Evolutionary conservation across 2,888 invertebrate genomes (phyloP).

Genomic region (Anodontia alba): DNA sequence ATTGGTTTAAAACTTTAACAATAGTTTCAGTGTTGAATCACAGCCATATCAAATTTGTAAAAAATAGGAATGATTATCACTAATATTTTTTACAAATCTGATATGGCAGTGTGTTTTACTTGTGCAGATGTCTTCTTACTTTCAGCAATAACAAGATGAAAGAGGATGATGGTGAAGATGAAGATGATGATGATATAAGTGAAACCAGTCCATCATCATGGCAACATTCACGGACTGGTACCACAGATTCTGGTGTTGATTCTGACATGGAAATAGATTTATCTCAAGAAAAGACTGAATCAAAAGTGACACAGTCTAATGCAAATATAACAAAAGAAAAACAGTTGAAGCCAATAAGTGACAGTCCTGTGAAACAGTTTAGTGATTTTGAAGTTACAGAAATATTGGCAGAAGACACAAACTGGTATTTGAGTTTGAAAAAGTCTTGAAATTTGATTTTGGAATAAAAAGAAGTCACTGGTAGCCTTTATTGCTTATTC

Average conservation of each 20-base stretch:
- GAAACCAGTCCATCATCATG: slow-evolving; percentile 25
- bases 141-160: too few relatives aligned
- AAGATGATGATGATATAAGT: slow-evolving; percentile 45
- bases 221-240: slow-evolving; percentile 42
- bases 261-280: slow-evolving; percentile 63
- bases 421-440: background rate
- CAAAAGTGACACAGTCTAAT: slow-evolving; percentile 6
- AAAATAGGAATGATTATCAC: too few relatives aligned
- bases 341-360: background rate
- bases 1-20: too few relatives aligned
- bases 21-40: too few relatives aligned
- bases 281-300: background rate
- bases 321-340: background rate
- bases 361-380: background rate
- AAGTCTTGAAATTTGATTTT: background rate
- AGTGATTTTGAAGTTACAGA: background rate
- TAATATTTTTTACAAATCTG: too few relatives aligned
- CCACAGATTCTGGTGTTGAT: slow-evolving; percentile 55
- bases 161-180: slow-evolving; percentile 22
- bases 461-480: background rate
- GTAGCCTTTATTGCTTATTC: too few relatives aligned
- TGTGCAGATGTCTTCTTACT: too few relatives aligned
- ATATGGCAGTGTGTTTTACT: too few relatives aligned
- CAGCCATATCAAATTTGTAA: too few relatives aligned
- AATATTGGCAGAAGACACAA: background rate